Evolutionary conservation across 2,888 invertebrate genomes (phyloP).

Genomic region (Aphodius sticticus): DNA sequence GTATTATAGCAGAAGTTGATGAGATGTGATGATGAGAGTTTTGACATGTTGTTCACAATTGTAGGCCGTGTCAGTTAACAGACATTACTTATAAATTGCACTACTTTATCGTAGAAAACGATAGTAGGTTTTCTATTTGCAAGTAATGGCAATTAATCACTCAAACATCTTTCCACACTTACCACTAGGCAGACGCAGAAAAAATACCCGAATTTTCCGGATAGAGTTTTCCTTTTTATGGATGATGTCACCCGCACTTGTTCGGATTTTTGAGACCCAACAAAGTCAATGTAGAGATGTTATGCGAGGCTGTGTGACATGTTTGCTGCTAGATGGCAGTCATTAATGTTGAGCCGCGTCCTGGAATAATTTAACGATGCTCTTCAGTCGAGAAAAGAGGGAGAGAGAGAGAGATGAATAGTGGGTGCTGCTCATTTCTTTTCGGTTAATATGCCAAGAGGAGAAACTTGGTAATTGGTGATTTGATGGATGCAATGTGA

Average conservation of each 20-base stretch:
- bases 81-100: too few relatives aligned
- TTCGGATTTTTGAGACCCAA: background rate
- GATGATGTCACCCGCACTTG: background rate
- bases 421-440: background rate
- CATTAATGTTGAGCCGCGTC: slow-evolving; percentile 55
- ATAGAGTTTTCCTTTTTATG: background rate
- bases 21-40: too few relatives aligned
- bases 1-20: too few relatives aligned
- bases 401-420: background rate
- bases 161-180: too few relatives aligned
- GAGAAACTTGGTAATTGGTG: background rate
- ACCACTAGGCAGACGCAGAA: too few relatives aligned
- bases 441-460: background rate
- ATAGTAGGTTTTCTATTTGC: too few relatives aligned
- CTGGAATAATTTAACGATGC: slow-evolving; percentile 56
- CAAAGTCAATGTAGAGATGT: background rate
- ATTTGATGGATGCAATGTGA: slow-evolving; percentile 4
- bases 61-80: too few relatives aligned
- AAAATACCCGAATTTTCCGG: background rate
- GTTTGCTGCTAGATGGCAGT: slow-evolving; percentile 26
- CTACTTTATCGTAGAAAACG: too few relatives aligned
- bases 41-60: too few relatives aligned
- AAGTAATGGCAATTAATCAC: too few relatives aligned
- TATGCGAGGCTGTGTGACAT: background rate
- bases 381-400: background rate